Conservation (phyloP, 2,888 invertebrate species). For the Xanthostigma xanthostigma region DNA sequence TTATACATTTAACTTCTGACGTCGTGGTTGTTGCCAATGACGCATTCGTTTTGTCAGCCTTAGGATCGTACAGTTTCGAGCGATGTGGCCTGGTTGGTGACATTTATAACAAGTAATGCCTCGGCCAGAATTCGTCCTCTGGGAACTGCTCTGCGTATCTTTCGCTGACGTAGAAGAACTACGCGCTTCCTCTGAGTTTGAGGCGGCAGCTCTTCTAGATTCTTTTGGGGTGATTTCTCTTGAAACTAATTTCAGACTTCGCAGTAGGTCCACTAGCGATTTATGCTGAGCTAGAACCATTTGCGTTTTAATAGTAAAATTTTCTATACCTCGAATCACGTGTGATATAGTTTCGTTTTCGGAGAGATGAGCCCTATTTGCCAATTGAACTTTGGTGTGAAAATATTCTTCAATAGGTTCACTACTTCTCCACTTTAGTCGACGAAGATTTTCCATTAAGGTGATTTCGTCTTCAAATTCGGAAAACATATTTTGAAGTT, state of each 20-base stretch:
- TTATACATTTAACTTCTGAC: too few species aligned
- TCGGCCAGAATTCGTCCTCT: too few species aligned
- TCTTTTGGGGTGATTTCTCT: not conserved
- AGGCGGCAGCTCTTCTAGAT: not conserved
- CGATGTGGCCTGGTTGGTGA: too few species aligned
- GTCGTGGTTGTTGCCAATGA: too few species aligned
- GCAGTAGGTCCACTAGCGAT: not conserved
- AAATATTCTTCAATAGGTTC: slow-evolving; percentile 2
- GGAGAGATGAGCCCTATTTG: not conserved
- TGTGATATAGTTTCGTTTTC: not conserved
- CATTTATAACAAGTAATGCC: too few species aligned
- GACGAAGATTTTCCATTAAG: not conserved
- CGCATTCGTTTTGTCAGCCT: too few species aligned
- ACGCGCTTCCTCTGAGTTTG: not conserved
- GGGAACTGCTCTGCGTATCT: too few species aligned
- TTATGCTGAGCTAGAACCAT: not conserved
- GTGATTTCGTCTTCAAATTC: not conserved
- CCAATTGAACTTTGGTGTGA: not conserved
- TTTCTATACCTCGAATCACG: not conserved
- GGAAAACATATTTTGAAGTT: not conserved
- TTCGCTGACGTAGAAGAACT: too few species aligned
- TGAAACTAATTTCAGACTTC: not conserved
- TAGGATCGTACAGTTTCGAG: too few species aligned
- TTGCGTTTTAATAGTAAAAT: not conserved
- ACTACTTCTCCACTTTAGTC: not conserved